Evolutionary conservation across 2,888 invertebrate species (phyloP).

Genomic region (Nesidiocoris tenuis): DNA sequence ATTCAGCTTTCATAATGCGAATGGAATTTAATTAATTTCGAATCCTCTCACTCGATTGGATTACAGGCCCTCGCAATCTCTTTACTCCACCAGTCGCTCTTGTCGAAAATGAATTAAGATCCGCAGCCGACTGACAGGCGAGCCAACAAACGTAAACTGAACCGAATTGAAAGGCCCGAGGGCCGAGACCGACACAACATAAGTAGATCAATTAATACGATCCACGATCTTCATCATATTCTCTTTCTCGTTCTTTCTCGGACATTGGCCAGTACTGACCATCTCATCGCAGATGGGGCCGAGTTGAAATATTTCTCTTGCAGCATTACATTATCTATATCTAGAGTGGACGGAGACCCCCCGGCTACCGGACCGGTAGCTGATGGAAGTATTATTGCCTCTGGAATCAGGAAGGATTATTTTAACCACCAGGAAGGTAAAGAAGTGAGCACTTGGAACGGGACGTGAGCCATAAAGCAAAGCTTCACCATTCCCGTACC

Average conservation of each 20-base stretch:
- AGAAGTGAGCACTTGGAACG: background rate
- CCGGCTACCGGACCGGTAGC: background rate
- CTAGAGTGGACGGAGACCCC: background rate
- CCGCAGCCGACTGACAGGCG: background rate
- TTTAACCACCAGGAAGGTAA: background rate
- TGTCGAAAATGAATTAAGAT: background rate
- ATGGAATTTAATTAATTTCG: background rate
- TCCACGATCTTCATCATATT: background rate
- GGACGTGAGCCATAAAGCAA: background rate
- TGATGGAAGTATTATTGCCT: background rate
- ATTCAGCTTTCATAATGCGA: background rate
- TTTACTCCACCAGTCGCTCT: background rate
- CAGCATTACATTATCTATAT: background rate
- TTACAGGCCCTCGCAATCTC: too few species aligned
- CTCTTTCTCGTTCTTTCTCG: background rate
- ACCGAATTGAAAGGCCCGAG: background rate
- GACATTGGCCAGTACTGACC: background rate
- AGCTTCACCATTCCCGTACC: background rate
- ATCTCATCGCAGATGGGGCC: background rate
- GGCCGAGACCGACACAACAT: background rate
- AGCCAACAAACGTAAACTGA: background rate
- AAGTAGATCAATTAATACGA: background rate
- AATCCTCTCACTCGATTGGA: background rate
- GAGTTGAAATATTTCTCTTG: background rate
- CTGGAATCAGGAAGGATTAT: background rate